Evolutionary conservation across 2,888 invertebrate species (phyloP).

Genomic region (Noctua comes): DNA sequence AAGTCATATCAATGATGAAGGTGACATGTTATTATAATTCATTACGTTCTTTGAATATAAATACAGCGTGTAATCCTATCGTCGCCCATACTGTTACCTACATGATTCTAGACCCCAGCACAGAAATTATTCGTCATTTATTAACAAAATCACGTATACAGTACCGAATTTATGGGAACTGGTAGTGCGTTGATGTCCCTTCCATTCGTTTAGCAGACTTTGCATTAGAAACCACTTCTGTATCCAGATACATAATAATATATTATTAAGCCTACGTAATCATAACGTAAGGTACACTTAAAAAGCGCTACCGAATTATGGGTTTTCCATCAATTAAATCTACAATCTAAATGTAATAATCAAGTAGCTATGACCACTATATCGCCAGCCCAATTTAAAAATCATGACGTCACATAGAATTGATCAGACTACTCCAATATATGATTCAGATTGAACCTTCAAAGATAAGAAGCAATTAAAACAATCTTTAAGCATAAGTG

Average conservation of each 20-base stretch:
- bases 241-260: constrained; percentile 3
- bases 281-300: constrained; percentile 15
- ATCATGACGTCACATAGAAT: constrained; percentile 32
- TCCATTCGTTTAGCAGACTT: not conserved
- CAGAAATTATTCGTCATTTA: not conserved
- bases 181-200: not conserved
- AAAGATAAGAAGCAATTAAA: constrained; percentile 50
- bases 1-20: constrained; percentile 37
- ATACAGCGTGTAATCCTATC: not conserved
- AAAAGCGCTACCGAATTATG: constrained; percentile 26
- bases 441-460: constrained; percentile 34
- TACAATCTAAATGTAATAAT: constrained; percentile 19
- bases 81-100: not conserved
- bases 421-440: constrained; percentile 23
- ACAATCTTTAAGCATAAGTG: constrained; percentile 60
- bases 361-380: constrained; percentile 6
- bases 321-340: constrained; percentile 17
- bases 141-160: not conserved
- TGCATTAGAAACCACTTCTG: not conserved
- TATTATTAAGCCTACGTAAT: constrained; percentile 20
- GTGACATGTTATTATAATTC: constrained; percentile 36
- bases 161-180: not conserved
- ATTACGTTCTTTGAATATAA: constrained; percentile 23
- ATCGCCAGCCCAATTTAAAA: constrained; percentile 13
- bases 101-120: not conserved